phyloP scores from a whole-genome alignment of 2,113 vertebrate genomes.

The Lagopus muta region DNA sequence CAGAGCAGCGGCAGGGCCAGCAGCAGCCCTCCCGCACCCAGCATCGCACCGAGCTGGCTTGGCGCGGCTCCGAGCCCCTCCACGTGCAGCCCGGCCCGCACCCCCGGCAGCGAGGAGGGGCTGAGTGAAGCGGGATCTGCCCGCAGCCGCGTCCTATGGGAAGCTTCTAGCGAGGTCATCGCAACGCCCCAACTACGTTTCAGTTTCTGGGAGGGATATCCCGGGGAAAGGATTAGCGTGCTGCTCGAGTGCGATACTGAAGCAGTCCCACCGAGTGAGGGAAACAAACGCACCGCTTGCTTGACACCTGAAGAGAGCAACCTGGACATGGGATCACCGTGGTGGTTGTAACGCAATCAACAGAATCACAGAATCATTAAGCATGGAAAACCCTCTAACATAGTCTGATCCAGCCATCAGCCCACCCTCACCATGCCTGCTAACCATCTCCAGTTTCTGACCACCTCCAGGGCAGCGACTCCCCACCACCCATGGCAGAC shows the following conservation, averaged over 20 bases:
- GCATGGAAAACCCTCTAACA: too few species aligned
- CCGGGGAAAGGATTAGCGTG: not conserved
- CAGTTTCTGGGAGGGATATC: not conserved
- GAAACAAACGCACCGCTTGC: fast-evolving
- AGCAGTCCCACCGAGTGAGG: not conserved
- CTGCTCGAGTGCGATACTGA: not conserved
- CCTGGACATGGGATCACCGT: not conserved
- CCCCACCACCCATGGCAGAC: too few species aligned
- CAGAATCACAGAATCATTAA: too few species aligned
- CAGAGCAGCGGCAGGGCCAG: not conserved
- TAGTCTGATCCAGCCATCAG: too few species aligned
- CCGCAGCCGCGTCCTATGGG: not conserved
- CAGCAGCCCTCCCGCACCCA: not conserved
- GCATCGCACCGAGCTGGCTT: not conserved
- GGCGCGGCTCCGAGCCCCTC: too few species aligned
- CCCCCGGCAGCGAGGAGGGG: not conserved
- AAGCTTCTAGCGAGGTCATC: not conserved
- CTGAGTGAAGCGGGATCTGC: too few species aligned
- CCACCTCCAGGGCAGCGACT: too few species aligned
- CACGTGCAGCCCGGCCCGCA: too few species aligned
- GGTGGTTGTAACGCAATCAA: not conserved
- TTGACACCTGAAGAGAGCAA: not conserved
- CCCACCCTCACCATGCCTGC: too few species aligned
- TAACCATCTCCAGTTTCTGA: too few species aligned
- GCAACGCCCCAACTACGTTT: too few species aligned